Evolutionary conservation across 2,113 vertebrate genomes (phyloP).

Genomic region (Tetrax tetrax): DNA sequence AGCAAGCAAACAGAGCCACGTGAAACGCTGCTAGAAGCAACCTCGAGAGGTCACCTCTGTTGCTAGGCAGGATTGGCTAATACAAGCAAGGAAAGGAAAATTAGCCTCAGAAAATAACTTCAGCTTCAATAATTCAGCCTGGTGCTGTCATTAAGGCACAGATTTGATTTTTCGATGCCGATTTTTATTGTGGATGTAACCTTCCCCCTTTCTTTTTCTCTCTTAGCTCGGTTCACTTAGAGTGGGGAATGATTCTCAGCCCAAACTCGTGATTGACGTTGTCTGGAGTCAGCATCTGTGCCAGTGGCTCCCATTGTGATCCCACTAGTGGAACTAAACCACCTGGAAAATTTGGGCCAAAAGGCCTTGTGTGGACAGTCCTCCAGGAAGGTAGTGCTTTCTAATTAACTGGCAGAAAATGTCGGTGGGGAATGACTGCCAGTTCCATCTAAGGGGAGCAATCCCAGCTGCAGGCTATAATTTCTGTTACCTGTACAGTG

Average conservation of each 20-base stretch:
- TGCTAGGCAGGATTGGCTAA: conserved; percentile 36
- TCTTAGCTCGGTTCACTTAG: neutral
- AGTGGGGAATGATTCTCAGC: neutral
- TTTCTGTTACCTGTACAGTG: neutral
- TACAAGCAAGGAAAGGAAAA: neutral
- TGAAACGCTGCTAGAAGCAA: conserved; percentile 4
- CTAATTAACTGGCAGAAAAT: neutral
- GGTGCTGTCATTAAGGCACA: neutral
- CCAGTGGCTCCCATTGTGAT: neutral
- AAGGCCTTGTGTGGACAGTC: neutral
- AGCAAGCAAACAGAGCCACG: neutral
- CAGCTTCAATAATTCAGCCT: neutral
- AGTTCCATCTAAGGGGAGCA: neutral
- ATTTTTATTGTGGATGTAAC: neutral
- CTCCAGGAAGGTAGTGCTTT: neutral
- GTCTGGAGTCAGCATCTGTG: neutral
- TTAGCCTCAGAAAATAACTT: conserved; percentile 3
- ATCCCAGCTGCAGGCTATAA: neutral
- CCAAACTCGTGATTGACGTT: neutral
- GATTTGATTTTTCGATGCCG: neutral
- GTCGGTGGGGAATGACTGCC: neutral
- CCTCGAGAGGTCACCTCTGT: conserved; percentile 50
- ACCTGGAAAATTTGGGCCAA: neutral
- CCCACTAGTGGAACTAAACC: neutral
- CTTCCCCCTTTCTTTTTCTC: neutral